Percentiles rank a stretch among this genome's conserved stretches.
These are phyloP conservation scores for Psix sp. DNA, from an alignment of 1,140 invertebrate genomes.

Conservation along the genomic window DNA sequence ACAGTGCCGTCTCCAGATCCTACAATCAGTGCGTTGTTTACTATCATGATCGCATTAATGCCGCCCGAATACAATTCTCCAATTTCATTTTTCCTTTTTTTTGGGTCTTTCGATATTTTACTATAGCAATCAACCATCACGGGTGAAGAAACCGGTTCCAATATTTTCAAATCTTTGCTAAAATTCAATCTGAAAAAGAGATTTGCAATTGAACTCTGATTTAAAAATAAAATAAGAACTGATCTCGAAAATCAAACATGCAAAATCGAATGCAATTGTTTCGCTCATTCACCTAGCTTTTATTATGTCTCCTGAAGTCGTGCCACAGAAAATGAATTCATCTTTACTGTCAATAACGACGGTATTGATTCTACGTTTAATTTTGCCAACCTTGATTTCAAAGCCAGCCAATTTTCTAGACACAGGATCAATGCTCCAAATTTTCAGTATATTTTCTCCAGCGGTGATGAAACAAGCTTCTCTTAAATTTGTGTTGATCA, in stretches of 20 bases:
- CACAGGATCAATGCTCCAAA: conserved; percentile 87
- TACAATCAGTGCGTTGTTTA: conserved; percentile 81
- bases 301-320: conserved; percentile 85
- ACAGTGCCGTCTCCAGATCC: conserved; percentile 90
- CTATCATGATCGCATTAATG: conserved; percentile 82
- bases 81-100: conserved; percentile 69
- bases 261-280: no score
- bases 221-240: no score
- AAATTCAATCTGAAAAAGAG: conserved; percentile 80
- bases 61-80: conserved; percentile 79
- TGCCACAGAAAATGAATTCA: conserved; percentile 88
- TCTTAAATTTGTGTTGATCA: conserved; percentile 79
- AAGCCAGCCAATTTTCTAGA: conserved; percentile 83
- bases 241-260: no score
- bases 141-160: conserved; percentile 78
- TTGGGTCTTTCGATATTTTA: conserved; percentile 75
- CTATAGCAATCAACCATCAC: conserved; percentile 84
- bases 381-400: conserved; percentile 84
- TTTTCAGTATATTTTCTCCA: conserved; percentile 83
- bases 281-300: conserved; percentile 71
- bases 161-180: conserved; percentile 77
- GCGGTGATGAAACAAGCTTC: conserved; percentile 82
- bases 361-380: conserved; percentile 82
- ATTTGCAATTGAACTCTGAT: background rate
- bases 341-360: conserved; percentile 82